Percentiles rank a stretch among this genome's conserved stretches.
Evolutionary conservation across 2,888 invertebrate genomes (phyloP).

Genomic region (Polydrusus tereticollis): DNA sequence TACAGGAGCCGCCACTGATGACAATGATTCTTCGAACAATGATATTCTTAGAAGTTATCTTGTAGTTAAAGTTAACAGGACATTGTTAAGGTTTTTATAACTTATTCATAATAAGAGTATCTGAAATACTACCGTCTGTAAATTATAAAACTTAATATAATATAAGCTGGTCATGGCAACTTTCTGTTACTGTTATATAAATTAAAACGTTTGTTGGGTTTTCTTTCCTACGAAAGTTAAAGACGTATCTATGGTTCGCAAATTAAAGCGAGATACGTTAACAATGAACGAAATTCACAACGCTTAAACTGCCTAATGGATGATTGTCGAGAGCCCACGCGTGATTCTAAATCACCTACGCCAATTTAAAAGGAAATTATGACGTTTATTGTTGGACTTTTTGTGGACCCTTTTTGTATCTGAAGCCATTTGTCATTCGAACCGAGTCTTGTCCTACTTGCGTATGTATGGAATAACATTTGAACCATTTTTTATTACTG

Average conservation of each 20-base stretch:
- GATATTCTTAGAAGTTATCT: no score
- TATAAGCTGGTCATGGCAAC: no score
- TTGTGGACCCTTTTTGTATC: conserved; percentile 25
- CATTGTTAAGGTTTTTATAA: no score
- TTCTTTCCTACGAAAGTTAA: no score
- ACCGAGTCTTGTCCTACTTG: conserved; percentile 31
- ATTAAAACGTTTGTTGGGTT: no score
- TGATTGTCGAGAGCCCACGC: conserved; percentile 16
- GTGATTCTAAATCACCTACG: conserved; percentile 24
- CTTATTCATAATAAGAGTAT: no score
- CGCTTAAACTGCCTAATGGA: neutral
- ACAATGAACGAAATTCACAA: neutral
- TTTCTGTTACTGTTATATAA: no score
- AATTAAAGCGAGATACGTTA: neutral
- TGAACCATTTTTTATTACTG: conserved; percentile 28
- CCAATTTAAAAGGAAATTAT: conserved; percentile 34
- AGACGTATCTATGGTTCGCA: neutral
- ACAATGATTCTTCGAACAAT: no score
- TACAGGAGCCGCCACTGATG: no score
- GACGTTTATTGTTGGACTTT: conserved; percentile 29
- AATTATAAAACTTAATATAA: no score
- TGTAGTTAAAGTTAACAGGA: no score
- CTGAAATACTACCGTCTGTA: no score
- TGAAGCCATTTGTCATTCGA: conserved; percentile 30
- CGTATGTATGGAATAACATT: conserved; percentile 36